Evolutionary conservation across 2,113 vertebrate genomes (phyloP), one percentile per base, ranked within the genome.

Genomic region (Pteruthius melanotis): DNA sequence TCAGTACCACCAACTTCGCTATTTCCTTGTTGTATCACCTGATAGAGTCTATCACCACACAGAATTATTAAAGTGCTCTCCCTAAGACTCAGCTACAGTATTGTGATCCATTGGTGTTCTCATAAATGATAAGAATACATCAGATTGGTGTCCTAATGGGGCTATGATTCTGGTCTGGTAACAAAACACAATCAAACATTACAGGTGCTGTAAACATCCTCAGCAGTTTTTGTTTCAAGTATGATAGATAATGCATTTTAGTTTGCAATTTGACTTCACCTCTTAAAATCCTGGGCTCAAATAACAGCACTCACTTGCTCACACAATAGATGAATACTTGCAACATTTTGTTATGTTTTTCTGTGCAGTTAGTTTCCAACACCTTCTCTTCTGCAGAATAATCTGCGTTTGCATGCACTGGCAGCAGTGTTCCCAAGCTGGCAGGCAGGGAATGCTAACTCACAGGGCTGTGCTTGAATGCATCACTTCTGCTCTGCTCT

Each of bases 401-500:
- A 50, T 52, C n/a, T 90, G 65, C 27, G 7, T 96, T 95, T 95
- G 84, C 53, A 9, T 82, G 80, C 75, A 21, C 64, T 88, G 87
- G 93, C 83, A 63, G 49, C 53, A 59, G 63, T 82, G 72, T 83
- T 87, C 72, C 68, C 77, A 71, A 54, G 86, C 95, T 96, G 95
- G 86, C 89, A 87, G 92, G 82, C 78, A 74, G 87, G 97, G 83
- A 94, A 78, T 45, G 53, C 88, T 44, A 86, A 89, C 88, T 71
- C 71, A 33, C 72, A 86, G 50, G 87, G 82, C 89, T 96, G 74
- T 92, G 90, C 93, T 93, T 96, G 94, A 97, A 95, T 83, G 86
- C 66, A 45, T 89, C 84, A 56, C 59, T 78, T 96, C 95, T 95
- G 76, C 93, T 97, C 7, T 86, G 93, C 74, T 93, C 94, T 96